These are phyloP conservation scores for Xyrauchen texanus DNA, from an alignment of 2,113 vertebrate species.

Conservation along the genomic window DNA sequence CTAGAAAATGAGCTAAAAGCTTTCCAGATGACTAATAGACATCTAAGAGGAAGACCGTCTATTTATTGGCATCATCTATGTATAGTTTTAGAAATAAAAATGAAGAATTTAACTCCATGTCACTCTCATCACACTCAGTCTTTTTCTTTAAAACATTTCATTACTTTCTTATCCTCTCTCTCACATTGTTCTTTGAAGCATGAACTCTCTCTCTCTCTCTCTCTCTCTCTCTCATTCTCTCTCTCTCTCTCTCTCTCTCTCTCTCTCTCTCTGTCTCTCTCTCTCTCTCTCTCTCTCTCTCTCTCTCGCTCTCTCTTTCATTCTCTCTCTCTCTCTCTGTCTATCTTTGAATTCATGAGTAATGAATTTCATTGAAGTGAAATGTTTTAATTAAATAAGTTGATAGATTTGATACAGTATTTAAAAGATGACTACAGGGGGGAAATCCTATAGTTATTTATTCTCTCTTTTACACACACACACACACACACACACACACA, in stretches of 20 bases:
- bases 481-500: neutral
- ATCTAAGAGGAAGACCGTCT: neutral
- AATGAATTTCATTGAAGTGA: too few species aligned
- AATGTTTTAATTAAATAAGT: too few species aligned
- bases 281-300: neutral
- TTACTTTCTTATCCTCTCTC: too few species aligned
- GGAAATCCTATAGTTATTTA: neutral
- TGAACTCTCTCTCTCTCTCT: neutral
- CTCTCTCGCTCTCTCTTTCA: too few species aligned
- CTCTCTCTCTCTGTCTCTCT: too few species aligned
- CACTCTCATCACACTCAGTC: neutral
- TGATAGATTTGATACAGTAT: too few species aligned
- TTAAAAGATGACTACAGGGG: too few species aligned
- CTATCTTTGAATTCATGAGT: too few species aligned
- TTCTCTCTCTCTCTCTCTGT: too few species aligned
- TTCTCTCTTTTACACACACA: neutral
- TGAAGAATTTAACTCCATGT: neutral
- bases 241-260: too few species aligned
- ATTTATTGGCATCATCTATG: neutral
- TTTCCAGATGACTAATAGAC: neutral
- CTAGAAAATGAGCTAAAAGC: neutral
- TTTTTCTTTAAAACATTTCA: neutral
- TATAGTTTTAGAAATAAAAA: neutral
- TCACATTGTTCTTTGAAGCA: neutral
- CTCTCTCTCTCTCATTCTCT: too few species aligned